Percentiles rank a stretch among this genome's conserved stretches.
Conservation (phyloP, 2,888 invertebrate genomes). For the Tenthredo livida region DNA sequence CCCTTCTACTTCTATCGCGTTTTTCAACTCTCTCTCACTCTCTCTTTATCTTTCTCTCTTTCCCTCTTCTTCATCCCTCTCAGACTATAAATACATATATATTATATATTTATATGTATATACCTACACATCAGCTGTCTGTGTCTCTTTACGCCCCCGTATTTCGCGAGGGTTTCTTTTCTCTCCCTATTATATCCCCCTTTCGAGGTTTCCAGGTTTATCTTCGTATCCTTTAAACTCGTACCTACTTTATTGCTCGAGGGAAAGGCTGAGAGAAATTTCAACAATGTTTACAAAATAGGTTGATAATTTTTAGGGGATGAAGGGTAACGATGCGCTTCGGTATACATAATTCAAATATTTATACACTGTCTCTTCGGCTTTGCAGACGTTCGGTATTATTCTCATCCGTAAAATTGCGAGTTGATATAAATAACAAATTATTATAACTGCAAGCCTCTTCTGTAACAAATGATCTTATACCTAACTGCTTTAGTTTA, state of each 20-base stretch:
- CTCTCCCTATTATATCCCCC: background rate
- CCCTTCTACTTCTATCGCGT: slow-evolving; percentile 40
- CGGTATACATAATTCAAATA: background rate
- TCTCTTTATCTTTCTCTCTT: background rate
- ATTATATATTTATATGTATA: background rate
- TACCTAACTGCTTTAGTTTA: background rate
- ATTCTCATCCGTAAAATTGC: background rate
- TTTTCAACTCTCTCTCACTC: slow-evolving; percentile 44
- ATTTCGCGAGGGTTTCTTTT: background rate
- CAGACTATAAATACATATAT: slow-evolving; percentile 5
- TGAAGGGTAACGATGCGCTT: background rate
- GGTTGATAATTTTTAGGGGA: background rate
- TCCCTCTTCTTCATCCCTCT: background rate
- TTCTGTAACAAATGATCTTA: background rate
- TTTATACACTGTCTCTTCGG: background rate
- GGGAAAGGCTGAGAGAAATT: background rate
- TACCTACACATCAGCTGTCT: background rate
- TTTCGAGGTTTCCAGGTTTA: background rate
- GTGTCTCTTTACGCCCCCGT: background rate
- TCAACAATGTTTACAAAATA: background rate
- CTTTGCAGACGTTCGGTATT: background rate
- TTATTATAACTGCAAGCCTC: background rate
- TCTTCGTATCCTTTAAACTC: background rate
- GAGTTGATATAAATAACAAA: background rate
- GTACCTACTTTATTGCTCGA: background rate